These are phyloP conservation scores for Conchocele bisecta DNA, from an alignment of 2,888 invertebrate species.

Conservation along the genomic window DNA sequence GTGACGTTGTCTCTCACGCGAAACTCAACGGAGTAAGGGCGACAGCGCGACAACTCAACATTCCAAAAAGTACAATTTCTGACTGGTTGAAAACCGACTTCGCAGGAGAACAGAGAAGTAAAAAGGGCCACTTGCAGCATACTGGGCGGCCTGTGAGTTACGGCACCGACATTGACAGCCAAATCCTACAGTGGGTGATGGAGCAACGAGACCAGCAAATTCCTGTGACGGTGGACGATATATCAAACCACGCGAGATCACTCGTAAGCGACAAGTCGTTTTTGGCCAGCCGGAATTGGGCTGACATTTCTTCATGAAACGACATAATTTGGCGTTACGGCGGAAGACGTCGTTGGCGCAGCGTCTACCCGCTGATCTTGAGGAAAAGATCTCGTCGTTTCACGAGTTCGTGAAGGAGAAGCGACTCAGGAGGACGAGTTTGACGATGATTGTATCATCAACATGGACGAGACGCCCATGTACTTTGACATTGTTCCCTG, in stretches of 20 bases:
- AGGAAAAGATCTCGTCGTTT: neutral
- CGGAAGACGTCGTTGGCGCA: constrained; percentile 2
- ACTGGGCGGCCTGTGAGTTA: neutral
- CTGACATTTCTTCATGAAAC: neutral
- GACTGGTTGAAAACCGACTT: constrained; percentile 1
- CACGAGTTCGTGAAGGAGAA: neutral
- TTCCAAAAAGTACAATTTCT: neutral
- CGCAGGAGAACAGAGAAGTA: neutral
- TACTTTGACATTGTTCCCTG: neutral
- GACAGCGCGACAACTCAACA: neutral
- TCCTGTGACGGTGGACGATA: neutral
- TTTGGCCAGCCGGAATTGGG: neutral
- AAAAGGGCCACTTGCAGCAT: neutral
- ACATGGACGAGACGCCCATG: constrained; percentile 6
- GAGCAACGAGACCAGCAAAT: constrained; percentile 2
- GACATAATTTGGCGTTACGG: neutral
- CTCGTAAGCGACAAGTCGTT: neutral
- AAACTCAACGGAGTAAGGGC: neutral
- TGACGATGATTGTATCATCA: neutral
- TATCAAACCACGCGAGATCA: neutral
- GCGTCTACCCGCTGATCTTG: constrained; percentile 1
- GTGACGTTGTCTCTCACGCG: neutral
- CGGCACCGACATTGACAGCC: neutral
- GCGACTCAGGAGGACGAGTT: neutral
- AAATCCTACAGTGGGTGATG: neutral